Conservation (phyloP, 2,797 vertebrate genomes). For the Rhadinocentrus ornatus region DNA sequence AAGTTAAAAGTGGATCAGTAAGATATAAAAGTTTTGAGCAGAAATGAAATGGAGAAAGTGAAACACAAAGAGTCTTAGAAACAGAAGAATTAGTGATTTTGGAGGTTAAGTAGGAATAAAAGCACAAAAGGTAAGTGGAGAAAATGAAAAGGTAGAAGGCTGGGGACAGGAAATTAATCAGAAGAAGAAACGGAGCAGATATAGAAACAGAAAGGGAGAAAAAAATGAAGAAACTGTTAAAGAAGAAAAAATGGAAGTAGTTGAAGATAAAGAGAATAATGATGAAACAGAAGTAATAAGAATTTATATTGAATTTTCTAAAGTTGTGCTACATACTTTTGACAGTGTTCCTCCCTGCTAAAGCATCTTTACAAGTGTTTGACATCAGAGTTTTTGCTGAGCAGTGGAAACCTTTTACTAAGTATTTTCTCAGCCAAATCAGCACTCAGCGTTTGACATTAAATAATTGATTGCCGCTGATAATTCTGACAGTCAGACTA, state of each 20-base stretch:
- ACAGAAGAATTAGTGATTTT: neutral
- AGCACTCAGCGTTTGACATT: slow-evolving; percentile 36
- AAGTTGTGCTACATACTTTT: neutral
- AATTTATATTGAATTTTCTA: slow-evolving; percentile 1
- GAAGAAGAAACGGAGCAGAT: neutral
- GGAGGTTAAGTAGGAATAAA: neutral
- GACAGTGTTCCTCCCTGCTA: neutral
- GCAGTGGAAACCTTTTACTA: slow-evolving; percentile 9
- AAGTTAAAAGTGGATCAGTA: neutral
- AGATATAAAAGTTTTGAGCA: neutral
- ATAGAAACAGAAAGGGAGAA: neutral
- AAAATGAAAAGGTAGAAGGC: neutral
- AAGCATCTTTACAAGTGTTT: slow-evolving; percentile 5
- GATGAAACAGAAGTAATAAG: neutral
- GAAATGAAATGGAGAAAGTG: neutral
- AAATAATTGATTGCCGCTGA: slow-evolving; percentile 51
- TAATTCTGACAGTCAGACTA: slow-evolving; percentile 39
- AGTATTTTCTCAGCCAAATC: slow-evolving; percentile 25
- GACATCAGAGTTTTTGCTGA: slow-evolving; percentile 26
- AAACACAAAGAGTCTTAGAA: neutral
- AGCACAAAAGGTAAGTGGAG: neutral
- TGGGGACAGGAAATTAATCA: neutral
- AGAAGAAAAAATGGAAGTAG: neutral
- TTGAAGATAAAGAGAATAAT: neutral
- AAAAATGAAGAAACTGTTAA: neutral